A percentile compares a stretch with the other conserved stretches of the same genome.
These are phyloP conservation scores for Ctenodactylus gundi DNA, from an alignment of 2,113 vertebrate species.

Conservation along the genomic window DNA sequence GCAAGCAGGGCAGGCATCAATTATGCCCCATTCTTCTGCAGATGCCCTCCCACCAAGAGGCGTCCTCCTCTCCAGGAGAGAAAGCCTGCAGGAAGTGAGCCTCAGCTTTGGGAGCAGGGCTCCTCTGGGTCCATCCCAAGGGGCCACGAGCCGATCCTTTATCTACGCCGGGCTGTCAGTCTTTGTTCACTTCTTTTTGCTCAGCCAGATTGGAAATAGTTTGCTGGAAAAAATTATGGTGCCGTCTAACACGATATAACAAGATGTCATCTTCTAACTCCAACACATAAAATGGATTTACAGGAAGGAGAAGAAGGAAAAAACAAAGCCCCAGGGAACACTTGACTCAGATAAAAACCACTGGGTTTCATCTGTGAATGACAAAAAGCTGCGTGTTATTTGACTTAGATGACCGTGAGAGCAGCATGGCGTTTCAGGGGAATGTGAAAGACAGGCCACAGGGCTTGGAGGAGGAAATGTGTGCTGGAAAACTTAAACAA, in stretches of 20 bases:
- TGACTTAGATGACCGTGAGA: conserved; percentile 76
- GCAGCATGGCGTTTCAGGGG: conserved; percentile 46
- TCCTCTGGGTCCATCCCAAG: conserved; percentile 23
- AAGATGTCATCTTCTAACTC: conserved; percentile 85
- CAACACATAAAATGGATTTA: conserved; percentile 84
- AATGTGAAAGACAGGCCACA: conserved; percentile 41
- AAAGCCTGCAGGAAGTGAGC: not conserved
- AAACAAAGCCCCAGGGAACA: conserved; percentile 78
- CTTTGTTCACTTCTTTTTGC: conserved; percentile 78
- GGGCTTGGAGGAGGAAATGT: not conserved
- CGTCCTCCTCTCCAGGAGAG: not conserved
- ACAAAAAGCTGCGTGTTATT: conserved; percentile 73
- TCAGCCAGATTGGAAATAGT: conserved; percentile 78
- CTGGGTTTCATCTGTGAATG: conserved; percentile 61
- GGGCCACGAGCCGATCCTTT: conserved; percentile 7
- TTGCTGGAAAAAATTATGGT: conserved; percentile 80
- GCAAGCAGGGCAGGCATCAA: not conserved
- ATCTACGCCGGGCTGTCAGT: conserved; percentile 73
- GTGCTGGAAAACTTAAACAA: not conserved
- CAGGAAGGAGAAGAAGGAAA: conserved; percentile 77
- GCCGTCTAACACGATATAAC: conserved; percentile 83
- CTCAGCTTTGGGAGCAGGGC: not conserved
- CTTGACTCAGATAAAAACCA: conserved; percentile 79
- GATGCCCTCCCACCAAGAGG: not conserved
- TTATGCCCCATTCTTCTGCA: not conserved